phyloP scores from a whole-genome alignment of 1,140 invertebrate species.

The Papilio polyxenes region DNA sequence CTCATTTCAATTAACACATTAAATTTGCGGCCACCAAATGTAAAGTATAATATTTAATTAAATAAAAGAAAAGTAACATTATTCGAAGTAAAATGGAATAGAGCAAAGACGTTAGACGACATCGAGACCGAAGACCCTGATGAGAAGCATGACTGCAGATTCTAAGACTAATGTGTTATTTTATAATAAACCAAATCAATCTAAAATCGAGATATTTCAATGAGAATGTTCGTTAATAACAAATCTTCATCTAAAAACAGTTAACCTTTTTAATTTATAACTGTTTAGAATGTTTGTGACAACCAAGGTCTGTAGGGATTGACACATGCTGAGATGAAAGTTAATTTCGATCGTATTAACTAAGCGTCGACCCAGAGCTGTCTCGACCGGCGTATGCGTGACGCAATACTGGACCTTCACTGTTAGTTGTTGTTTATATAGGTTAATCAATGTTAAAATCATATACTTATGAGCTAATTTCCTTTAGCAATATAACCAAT shows the following conservation, averaged over 20 bases:
- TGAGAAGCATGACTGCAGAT: too few species aligned
- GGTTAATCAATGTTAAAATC: conserved; percentile 17
- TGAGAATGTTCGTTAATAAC: too few species aligned
- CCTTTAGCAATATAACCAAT: neutral
- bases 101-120: too few species aligned
- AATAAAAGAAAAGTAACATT: neutral
- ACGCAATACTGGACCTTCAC: conserved; percentile 33
- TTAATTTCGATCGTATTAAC: conserved; percentile 42
- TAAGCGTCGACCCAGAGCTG: conserved; percentile 47
- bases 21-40: neutral
- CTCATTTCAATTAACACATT: neutral
- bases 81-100: too few species aligned
- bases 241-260: neutral
- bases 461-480: conserved; percentile 29
- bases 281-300: neutral
- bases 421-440: conserved; percentile 35
- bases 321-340: conserved; percentile 42
- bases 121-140: too few species aligned
- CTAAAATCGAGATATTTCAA: too few species aligned
- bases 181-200: too few species aligned
- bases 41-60: neutral
- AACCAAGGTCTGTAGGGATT: conserved; percentile 40
- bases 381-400: conserved; percentile 15
- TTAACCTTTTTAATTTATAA: neutral
- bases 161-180: too few species aligned